Evolutionary conservation across 2,113 vertebrate genomes (phyloP), one percentile per base, ranked within the genome.

Genomic region (Rhinopomastus cyanomelas): DNA sequence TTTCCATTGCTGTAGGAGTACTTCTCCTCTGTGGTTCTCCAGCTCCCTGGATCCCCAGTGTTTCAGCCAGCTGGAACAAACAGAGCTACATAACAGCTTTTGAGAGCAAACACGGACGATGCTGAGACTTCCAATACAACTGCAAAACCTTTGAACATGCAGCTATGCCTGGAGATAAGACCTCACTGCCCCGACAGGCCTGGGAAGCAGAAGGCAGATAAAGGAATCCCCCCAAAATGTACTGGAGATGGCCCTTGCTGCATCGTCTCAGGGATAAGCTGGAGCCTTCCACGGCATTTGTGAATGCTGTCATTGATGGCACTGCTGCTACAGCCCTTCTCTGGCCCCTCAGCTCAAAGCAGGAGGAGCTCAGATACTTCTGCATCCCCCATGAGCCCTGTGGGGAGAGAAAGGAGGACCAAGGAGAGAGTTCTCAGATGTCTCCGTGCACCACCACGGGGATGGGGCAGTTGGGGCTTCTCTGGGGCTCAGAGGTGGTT

Each of bases 31-130:
- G 46, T 34, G 55, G 30, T 48, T 87, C 73, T 46, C 60, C 1
- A 49, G 56, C 69, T 89, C 60, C 48, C 52, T 17, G 53, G n/a
- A 60, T 68, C 59, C 85, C n/a, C 59, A 1, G 87, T 13, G 34
- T 32, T 79, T 56, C 1, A 42, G 68, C 80, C 32, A 79, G 51
- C 18, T 2, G 2, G 48, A 71, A n/a, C 1, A 79, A 92, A 56
- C 82, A 83, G 94, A 87, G 91, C 89, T 85, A 56, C 61, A 39
- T 9, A 4, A 87, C 91, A 77, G 91, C 87, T 89, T 92, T 95
- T 85, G n/a, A 95, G 82, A 83, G 91, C 37, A 85, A 94, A 91
- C 87, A 89, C 23, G 4, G 23, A 59, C 78, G 73, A 21, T 89
- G 78, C 37, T 0, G 2, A 77, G 76, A 12, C 65, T 87, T 53